phyloP scores from a whole-genome alignment of 1,140 invertebrate genomes.

The Maconellicoccus hirsutus region DNA sequence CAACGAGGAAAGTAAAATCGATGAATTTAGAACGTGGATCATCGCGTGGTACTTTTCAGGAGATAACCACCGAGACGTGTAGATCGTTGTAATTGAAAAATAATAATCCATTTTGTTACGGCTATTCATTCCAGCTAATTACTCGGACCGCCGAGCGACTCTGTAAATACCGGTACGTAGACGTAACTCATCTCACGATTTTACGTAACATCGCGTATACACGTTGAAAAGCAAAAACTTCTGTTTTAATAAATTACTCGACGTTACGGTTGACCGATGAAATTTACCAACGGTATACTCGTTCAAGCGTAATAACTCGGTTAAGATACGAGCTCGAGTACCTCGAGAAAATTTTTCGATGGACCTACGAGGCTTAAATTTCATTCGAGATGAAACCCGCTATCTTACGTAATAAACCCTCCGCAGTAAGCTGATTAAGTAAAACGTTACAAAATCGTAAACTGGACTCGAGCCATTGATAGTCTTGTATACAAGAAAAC shows the following conservation, averaged over 20 bases:
- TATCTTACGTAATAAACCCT: not conserved
- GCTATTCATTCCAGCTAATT: not conserved
- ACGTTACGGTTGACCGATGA: not conserved
- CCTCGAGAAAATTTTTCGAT: too few relatives aligned
- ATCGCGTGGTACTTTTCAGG: too few relatives aligned
- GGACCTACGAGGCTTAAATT: too few relatives aligned
- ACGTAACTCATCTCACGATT: not conserved
- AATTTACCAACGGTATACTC: not conserved
- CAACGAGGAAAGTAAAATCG: too few relatives aligned
- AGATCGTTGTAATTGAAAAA: slow-evolving; percentile 1
- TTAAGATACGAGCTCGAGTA: not conserved
- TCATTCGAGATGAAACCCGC: too few relatives aligned
- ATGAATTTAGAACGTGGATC: too few relatives aligned
- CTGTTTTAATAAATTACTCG: not conserved
- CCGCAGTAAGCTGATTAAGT: not conserved
- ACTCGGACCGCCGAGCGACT: too few relatives aligned
- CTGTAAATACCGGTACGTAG: not conserved
- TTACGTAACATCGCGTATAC: not conserved
- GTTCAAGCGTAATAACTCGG: not conserved
- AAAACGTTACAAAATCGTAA: slow-evolving; percentile 1
- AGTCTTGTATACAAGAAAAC: too few relatives aligned
- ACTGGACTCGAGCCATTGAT: not conserved
- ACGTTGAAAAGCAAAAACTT: not conserved
- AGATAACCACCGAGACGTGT: too few relatives aligned
- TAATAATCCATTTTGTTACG: slow-evolving; percentile 2